Base-by-base conservation (phyloP, 30 jellyfish, hydroid and myxozoan genomes). In the Aurelia coerulea region DNA sequence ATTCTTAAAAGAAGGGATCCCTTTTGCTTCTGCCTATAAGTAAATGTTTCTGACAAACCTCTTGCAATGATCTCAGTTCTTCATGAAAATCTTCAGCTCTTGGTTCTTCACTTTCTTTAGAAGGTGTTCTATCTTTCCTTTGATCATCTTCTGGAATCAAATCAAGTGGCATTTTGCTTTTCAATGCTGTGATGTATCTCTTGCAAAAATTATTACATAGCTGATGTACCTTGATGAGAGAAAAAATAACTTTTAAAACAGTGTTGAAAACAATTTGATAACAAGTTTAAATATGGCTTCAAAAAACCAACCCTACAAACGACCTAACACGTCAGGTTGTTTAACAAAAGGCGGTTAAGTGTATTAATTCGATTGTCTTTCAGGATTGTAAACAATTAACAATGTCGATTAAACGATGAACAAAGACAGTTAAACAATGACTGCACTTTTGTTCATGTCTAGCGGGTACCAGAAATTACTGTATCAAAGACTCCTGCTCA, bases 101-200 rank as follows among this genome's bases (percentile, higher is more conserved):
- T 42, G 74, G 23, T 10, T 54, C 59, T 54, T 75, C 51, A 7
- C 13, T 52, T 10, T 52, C 59, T 4, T 65, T 42, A 50, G 80
- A 41, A 16, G 71, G 5, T 50, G 79, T 66, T 19, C 53, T 62
- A 34, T 75, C 97, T 63, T 74, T 73, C 73, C 74, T 81, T n/a
- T 80, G 90, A 52, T 68, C 79, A 10, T 81, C 97, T 56, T 78
- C 91, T 16, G 82, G 78, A 63, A 89, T 88, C 35, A 89, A 9
- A 75, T 89, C 97, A 10, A 89, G 65, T 12, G 97, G 97, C 97
- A 89, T 89, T 54, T 80, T 89, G 17, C 97, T 90, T 19, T 79
- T 66, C 80, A 89, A 74, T n/a, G 90, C 74, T 5, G 83, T 86
- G 34, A 89, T 81, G 79, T 81, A 89, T 41, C 94, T 72, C 62